Percentiles rank a stretch among this genome's conserved stretches.
These are phyloP conservation scores for Plumapathes pennacea DNA, from an alignment of 92 coral and sea anemone species.

Conservation along the genomic window DNA sequence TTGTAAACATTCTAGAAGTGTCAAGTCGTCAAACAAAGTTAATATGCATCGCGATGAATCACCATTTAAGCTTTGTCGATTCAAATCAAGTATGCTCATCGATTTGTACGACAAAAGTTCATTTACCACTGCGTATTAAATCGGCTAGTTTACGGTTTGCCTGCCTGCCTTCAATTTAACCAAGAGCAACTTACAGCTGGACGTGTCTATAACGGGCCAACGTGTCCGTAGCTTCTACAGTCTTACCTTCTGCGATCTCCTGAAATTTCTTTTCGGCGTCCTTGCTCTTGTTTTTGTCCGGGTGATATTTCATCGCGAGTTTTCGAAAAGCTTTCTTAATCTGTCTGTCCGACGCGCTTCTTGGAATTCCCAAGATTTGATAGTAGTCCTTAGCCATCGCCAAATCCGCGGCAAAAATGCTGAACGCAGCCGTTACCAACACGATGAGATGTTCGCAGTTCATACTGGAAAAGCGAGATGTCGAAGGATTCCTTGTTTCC, in stretches of 20 bases:
- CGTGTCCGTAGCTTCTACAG: too few species aligned
- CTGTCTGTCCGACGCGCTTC: conserved; percentile 87
- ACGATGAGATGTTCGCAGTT: conserved; percentile 85
- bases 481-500: too few species aligned
- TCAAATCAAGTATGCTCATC: background rate
- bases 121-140: background rate
- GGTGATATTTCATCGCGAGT: conserved; percentile 95
- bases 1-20: too few species aligned
- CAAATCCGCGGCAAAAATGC: conserved; percentile 76
- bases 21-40: background rate
- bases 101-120: background rate
- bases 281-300: conserved; percentile 90
- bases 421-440: conserved; percentile 83
- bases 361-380: conserved; percentile 86
- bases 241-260: conserved; percentile 98
- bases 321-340: conserved; percentile 95
- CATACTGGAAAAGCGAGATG: conserved; percentile 56
- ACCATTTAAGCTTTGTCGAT: background rate
- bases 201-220: too few species aligned
- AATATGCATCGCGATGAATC: background rate
- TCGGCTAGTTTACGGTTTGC: too few species aligned
- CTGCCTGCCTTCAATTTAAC: too few species aligned
- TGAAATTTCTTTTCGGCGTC: conserved; percentile 94
- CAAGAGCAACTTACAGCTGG: too few species aligned
- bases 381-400: conserved; percentile 95